Conservation (phyloP, 1,140 invertebrate genomes). For the Papilio xuthus region DNA sequence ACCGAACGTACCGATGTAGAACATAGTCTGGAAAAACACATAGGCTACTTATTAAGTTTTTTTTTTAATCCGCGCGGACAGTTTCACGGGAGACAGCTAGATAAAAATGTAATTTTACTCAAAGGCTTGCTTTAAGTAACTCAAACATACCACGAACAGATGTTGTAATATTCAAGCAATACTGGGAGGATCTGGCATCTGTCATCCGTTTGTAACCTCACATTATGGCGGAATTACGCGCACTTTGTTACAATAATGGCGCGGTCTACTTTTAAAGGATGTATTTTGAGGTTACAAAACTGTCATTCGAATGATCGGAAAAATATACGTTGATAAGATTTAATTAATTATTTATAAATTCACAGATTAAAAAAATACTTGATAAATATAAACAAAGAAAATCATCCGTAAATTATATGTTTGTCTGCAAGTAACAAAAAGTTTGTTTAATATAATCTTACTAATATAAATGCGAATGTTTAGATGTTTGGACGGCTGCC, state of each 20-base stretch:
- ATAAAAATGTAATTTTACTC: not conserved
- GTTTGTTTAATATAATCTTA: too few relatives aligned
- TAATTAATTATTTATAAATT: not conserved
- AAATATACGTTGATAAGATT: not conserved
- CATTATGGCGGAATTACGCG: constrained; percentile 39
- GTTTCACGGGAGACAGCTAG: too few relatives aligned
- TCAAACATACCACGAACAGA: not conserved
- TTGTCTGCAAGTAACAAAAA: too few relatives aligned
- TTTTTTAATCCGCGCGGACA: too few relatives aligned
- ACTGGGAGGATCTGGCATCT: constrained; percentile 35
- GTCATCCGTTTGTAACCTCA: constrained; percentile 38
- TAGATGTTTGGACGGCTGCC: too few relatives aligned
- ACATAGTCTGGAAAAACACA: too few relatives aligned
- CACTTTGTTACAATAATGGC: constrained; percentile 18
- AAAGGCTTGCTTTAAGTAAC: not conserved
- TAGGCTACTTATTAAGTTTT: too few relatives aligned
- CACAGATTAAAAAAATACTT: not conserved
- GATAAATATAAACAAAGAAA: not conserved
- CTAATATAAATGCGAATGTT: too few relatives aligned
- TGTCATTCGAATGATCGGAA: not conserved
- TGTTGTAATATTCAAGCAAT: constrained; percentile 3
- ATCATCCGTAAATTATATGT: not conserved
- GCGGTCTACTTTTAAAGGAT: not conserved
- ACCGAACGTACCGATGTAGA: too few relatives aligned
- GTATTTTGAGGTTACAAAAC: constrained; percentile 29